Conservation (phyloP, 2,113 vertebrate genomes). For the Mustela lutreola region DNA sequence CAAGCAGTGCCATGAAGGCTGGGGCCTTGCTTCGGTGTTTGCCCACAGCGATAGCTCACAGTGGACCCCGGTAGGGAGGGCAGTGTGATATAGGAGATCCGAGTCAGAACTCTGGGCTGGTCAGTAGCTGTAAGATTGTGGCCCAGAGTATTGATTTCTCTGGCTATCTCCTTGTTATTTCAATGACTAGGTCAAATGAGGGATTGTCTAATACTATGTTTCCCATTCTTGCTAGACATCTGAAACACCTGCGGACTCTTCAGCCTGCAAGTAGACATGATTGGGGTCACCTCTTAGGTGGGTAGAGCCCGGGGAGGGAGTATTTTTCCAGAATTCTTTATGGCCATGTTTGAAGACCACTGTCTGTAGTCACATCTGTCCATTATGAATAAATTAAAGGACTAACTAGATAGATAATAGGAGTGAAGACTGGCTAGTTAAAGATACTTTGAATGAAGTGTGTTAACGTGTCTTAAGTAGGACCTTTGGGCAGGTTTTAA, state of each 20-base stretch:
- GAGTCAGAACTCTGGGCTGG: not conserved
- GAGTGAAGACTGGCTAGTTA: not conserved
- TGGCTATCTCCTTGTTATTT: not conserved
- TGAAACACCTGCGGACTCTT: not conserved
- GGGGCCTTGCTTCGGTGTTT: not conserved
- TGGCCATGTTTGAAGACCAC: not conserved
- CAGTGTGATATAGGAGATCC: not conserved
- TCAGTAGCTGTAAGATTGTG: not conserved
- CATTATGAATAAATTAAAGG: not conserved
- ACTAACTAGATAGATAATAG: not conserved
- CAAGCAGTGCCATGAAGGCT: not conserved
- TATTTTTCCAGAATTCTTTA: not conserved
- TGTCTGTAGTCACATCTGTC: not conserved
- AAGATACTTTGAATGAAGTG: not conserved
- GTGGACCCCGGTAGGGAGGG: not conserved
- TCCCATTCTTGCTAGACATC: not conserved
- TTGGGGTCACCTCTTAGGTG: not conserved
- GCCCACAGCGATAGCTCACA: too few relatives aligned
- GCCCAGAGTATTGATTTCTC: not conserved
- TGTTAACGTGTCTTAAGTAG: not conserved
- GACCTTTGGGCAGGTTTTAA: not conserved
- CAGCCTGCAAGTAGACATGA: not conserved
- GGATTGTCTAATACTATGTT: not conserved
- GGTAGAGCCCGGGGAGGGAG: not conserved
- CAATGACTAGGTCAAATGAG: not conserved